Evolutionary conservation across 1,140 invertebrate genomes (phyloP), one percentile per base, ranked within the genome.

Genomic region (Tribolium madens): DNA sequence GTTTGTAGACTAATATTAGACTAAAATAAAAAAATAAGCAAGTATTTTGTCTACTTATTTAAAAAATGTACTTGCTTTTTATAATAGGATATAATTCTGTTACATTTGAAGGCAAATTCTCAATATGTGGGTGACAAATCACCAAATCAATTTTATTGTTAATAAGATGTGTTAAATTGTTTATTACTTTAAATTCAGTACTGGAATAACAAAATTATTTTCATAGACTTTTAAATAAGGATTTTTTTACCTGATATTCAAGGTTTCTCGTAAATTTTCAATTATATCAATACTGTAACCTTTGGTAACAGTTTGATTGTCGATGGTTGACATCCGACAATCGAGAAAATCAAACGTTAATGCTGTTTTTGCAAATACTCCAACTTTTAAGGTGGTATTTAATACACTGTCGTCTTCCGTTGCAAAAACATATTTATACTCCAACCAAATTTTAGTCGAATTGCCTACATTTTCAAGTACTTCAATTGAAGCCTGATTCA

Each of bases 1-100:
- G 74, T 46, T 82, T 79, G 73, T 81, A 83, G 5, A 83, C 60
- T 18, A 83, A 57, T 3, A 76, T 50, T 42, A 78, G 76, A 3
- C 81, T 82, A 46, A 48, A 70, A 76, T 13, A 9, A 13, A 33
- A 13, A 1, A 12, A 14, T 1, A 50, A 14, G 10, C 6, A 50
- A 17, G 13, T 0, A 2, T 50, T 13, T 50, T 50, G n/a, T n/a
- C 14, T 12, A 13, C 13, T 50, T n/a, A 12, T 50, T 14, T 10
- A 14, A 14, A 14, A 5, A 50, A 33, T 2, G 15, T 70, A 78
- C 73, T 48, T 68, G 26, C 68, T 73, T 21, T 18, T 60, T 64
- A 76, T 48, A 2, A 60, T 46, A 47, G 48, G 72, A 71, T 78
- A 21, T 5, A 68, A 48, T 48, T 75, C 18, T n/a, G 14, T 75